Evolutionary conservation across 2,888 invertebrate species (phyloP).

Genomic region (Eudemis profundana): DNA sequence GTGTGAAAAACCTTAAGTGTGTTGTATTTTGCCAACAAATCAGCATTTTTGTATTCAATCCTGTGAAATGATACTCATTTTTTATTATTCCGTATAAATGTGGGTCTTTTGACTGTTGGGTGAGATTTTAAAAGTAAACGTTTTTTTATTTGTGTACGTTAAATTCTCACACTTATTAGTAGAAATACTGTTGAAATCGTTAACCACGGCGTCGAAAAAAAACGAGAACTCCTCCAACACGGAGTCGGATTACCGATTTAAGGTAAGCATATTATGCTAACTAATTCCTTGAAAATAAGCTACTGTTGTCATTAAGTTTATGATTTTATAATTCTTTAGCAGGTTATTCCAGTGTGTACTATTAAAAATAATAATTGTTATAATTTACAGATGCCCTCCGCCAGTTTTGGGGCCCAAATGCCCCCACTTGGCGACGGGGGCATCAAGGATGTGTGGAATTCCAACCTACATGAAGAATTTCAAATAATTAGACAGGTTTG

Average conservation of each 20-base stretch:
- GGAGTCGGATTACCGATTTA: slow-evolving; percentile 42
- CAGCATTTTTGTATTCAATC: slow-evolving; percentile 3
- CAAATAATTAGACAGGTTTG: slow-evolving; percentile 92
- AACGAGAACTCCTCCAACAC: slow-evolving; percentile 40
- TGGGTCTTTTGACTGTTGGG: neutral
- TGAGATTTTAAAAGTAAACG: slow-evolving; percentile 12
- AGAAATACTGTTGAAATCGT: slow-evolving; percentile 9
- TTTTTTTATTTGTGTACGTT: slow-evolving; percentile 18
- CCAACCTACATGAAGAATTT: slow-evolving; percentile 97
- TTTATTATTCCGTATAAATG: slow-evolving; percentile 5
- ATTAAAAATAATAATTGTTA: neutral
- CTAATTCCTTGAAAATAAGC: slow-evolving; percentile 5
- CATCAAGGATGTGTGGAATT: slow-evolving; percentile 97
- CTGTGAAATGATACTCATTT: slow-evolving; percentile 16
- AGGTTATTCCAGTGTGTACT: neutral
- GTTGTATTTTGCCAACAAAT: slow-evolving; percentile 29
- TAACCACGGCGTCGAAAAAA: slow-evolving; percentile 41
- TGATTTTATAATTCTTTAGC: neutral
- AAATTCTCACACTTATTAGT: slow-evolving; percentile 23
- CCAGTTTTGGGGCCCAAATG: slow-evolving; percentile 76
- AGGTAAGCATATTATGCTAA: slow-evolving; percentile 24
- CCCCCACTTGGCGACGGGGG: slow-evolving; percentile 91
- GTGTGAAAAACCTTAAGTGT: slow-evolving; percentile 25
- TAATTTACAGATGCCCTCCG: slow-evolving; percentile 81
- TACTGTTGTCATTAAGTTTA: neutral